Conservation (phyloP, 2,113 vertebrate genomes). For the Hippocampus barbouri region DNA sequence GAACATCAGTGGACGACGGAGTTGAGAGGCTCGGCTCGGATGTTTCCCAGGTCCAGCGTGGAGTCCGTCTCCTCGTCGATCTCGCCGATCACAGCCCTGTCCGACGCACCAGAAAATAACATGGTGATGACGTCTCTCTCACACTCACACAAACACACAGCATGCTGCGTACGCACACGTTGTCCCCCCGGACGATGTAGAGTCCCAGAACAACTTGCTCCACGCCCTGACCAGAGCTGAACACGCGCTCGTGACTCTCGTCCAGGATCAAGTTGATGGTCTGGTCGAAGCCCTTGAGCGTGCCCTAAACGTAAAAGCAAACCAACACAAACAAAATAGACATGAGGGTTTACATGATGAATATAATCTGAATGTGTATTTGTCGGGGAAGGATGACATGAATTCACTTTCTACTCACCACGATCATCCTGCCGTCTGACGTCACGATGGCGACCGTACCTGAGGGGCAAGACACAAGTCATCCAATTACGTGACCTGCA, state of each 20-base stretch:
- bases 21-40: conserved; percentile 93
- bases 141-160: not conserved
- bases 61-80: conserved; percentile 98
- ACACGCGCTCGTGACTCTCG: conserved; percentile 98
- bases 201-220: conserved; percentile 97
- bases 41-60: conserved; percentile 92
- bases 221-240: conserved; percentile 96
- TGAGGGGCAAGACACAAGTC: conserved; percentile 38
- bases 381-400: no score
- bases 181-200: conserved; percentile 97
- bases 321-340: not conserved
- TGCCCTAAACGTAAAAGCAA: conserved; percentile 74
- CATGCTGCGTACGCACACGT: conserved; percentile 80
- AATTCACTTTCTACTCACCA: conserved; percentile 76
- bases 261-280: conserved; percentile 99
- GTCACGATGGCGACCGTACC: conserved; percentile 96
- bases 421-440: conserved; percentile 96
- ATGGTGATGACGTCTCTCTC: conserved; percentile 82
- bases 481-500: not conserved
- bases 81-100: conserved; percentile 95
- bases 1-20: conserved; percentile 87
- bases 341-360: no score
- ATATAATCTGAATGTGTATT: no score
- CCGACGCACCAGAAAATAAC: not conserved
- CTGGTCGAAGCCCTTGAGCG: conserved; percentile 97